Evolutionary conservation across 2,113 vertebrate genomes (phyloP).

Genomic region (Hystrix cristata): DNA sequence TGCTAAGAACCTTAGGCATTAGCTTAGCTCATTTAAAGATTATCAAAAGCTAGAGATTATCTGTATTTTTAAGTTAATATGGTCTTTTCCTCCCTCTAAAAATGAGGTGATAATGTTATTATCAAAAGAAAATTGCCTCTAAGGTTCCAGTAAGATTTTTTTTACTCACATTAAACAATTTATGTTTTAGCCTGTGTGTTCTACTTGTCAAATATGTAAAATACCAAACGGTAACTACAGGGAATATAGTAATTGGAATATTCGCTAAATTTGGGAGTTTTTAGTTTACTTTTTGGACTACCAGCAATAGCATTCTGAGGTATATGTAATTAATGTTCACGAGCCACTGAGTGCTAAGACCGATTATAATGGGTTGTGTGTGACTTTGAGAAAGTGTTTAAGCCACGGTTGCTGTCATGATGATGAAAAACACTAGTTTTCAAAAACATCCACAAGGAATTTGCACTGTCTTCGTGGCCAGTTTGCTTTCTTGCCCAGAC

Average conservation of each 20-base stretch:
- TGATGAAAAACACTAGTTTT: conserved; percentile 9
- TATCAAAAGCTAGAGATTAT: conserved; percentile 40
- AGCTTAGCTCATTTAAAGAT: conserved; percentile 32
- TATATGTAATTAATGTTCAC: background rate
- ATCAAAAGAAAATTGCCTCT: conserved; percentile 44
- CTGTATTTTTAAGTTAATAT: conserved; percentile 8
- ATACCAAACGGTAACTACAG: conserved; percentile 2
- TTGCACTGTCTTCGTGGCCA: background rate
- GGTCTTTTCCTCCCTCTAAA: background rate
- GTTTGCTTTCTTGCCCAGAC: background rate
- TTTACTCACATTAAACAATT: conserved; percentile 11
- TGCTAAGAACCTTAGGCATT: background rate
- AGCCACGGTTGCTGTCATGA: background rate
- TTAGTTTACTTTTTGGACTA: conserved; percentile 31
- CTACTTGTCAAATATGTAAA: background rate
- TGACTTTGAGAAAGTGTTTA: background rate
- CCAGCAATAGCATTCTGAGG: background rate
- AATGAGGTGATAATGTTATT: background rate
- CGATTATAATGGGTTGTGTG: background rate
- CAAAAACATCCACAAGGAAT: background rate
- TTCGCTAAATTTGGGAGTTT: background rate
- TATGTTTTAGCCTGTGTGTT: background rate
- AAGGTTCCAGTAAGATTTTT: conserved; percentile 26
- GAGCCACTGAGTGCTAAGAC: background rate
- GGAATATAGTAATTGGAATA: background rate